phyloP scores from a whole-genome alignment of 2,797 vertebrate species.

The Eulemur coronatus region DNA sequence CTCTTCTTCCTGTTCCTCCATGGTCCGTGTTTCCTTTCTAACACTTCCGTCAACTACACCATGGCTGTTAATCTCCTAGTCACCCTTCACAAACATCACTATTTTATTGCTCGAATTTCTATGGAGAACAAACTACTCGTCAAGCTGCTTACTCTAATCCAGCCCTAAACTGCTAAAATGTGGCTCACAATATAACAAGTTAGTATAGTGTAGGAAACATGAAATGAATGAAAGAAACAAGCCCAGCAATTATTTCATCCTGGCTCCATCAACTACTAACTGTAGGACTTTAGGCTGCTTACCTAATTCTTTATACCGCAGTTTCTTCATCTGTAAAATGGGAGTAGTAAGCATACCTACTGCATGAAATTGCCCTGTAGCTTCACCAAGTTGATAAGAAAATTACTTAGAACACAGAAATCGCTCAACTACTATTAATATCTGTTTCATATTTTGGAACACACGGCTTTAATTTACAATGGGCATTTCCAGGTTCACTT shows the following conservation, averaged over 20 bases:
- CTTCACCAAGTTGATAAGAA: not conserved
- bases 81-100: not conserved
- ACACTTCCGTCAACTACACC: rapidly evolving
- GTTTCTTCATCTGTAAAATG: not conserved
- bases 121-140: not conserved
- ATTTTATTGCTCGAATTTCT: not conserved
- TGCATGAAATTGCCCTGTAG: not conserved
- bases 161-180: not conserved
- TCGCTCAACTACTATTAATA: not conserved
- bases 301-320: not conserved
- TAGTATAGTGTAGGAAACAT: not conserved
- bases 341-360: not conserved
- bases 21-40: not conserved
- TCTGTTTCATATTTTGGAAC: not conserved
- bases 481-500: not conserved
- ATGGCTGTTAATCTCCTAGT: not conserved
- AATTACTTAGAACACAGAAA: not conserved
- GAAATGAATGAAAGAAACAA: not conserved
- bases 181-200: not conserved
- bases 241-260: not conserved
- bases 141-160: not conserved
- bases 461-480: not conserved
- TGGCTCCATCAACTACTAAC: not conserved
- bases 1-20: not conserved
- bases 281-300: not conserved